Evolutionary conservation across 2,113 vertebrate genomes (phyloP).

Genomic region (Pseudorectes ferrugineus): DNA sequence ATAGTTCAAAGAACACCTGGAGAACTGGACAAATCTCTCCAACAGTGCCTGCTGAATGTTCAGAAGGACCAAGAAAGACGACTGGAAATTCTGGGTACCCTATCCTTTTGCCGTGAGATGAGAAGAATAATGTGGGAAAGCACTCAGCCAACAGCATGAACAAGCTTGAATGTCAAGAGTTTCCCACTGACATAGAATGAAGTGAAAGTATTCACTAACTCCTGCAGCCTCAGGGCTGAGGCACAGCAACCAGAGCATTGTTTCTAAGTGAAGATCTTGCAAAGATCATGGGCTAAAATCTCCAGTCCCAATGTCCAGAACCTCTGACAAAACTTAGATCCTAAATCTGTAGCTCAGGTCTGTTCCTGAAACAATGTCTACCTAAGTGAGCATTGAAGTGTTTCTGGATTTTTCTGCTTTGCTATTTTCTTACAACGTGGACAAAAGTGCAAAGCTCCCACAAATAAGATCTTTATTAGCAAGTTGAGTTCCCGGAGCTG

Average conservation of each 20-base stretch:
- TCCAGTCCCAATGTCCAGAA: neutral
- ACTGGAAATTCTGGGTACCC: neutral
- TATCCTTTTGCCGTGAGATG: neutral
- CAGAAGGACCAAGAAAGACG: neutral
- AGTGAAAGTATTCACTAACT: neutral
- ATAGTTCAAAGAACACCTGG: neutral
- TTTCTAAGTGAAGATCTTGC: neutral
- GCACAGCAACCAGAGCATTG: neutral
- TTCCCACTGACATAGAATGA: neutral
- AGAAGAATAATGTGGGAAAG: neutral
- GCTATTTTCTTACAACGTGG: neutral
- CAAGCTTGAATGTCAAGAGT: neutral
- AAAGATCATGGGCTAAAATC: neutral
- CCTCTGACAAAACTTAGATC: neutral
- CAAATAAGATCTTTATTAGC: neutral
- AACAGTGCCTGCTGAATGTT: neutral
- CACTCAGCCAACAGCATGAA: neutral
- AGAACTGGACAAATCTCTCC: neutral
- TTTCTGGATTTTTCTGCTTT: neutral
- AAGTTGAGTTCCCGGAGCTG: neutral
- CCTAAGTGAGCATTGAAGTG: neutral
- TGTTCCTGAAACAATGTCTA: neutral
- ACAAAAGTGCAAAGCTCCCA: neutral
- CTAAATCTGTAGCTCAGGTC: neutral
- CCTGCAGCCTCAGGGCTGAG: neutral